Evolutionary conservation across 2,888 invertebrate species (phyloP).

Genomic region (Xanthostigma xanthostigma): DNA sequence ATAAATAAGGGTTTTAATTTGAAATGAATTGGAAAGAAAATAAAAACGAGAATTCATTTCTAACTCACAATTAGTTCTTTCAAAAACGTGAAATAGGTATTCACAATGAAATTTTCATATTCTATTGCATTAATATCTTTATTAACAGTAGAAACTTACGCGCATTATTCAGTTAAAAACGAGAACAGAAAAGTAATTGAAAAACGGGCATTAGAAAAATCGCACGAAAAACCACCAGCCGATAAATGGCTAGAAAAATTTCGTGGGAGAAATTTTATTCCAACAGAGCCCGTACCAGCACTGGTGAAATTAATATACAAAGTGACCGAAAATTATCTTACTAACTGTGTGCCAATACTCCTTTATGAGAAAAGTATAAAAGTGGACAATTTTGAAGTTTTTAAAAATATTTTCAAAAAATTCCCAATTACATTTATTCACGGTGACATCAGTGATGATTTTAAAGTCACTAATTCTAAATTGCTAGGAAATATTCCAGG

Average conservation of each 20-base stretch:
- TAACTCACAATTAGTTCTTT: too few species aligned
- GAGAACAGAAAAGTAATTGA: neutral
- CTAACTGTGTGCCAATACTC: constrained; percentile 48
- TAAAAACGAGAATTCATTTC: too few species aligned
- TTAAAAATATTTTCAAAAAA: constrained; percentile 40
- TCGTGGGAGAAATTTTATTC: constrained; percentile 13
- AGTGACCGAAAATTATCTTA: constrained; percentile 41
- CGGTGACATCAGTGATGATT: constrained; percentile 39
- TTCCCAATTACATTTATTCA: constrained; percentile 44
- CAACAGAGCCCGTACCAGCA: constrained; percentile 37
- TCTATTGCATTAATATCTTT: too few species aligned
- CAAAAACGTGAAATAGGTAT: too few species aligned
- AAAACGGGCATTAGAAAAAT: constrained; percentile 25
- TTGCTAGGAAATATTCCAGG: constrained; percentile 26
- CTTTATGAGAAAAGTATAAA: constrained; percentile 49
- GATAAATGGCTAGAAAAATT: constrained; percentile 25
- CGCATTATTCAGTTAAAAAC: too few species aligned
- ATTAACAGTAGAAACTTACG: too few species aligned
- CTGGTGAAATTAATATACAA: constrained; percentile 42
- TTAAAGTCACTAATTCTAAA: constrained; percentile 30
- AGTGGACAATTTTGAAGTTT: constrained; percentile 35
- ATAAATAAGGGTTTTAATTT: too few species aligned
- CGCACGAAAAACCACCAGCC: constrained; percentile 25
- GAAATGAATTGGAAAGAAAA: too few species aligned
- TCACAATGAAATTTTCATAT: too few species aligned